phyloP scores from a whole-genome alignment of 1,140 invertebrate genomes.

The Leguminivora glycinivorella region DNA sequence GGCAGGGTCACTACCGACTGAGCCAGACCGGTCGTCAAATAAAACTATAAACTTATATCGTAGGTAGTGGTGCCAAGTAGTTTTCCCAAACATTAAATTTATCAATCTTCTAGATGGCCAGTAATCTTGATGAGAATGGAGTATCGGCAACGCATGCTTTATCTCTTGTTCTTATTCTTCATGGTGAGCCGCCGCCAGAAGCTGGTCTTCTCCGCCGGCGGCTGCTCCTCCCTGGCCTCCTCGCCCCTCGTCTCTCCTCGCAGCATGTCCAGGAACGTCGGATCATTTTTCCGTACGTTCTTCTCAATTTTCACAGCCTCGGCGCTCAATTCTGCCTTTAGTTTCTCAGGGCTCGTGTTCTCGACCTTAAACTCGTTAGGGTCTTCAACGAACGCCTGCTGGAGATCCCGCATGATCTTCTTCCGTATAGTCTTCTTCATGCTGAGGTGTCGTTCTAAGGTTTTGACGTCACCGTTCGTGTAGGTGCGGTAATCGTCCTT shows the following conservation, averaged over 20 bases:
- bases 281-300: constrained; percentile 81
- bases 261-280: constrained; percentile 85
- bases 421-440: constrained; percentile 93
- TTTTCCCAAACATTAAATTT: not conserved
- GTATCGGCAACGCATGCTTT: constrained; percentile 49
- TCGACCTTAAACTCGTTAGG: constrained; percentile 86
- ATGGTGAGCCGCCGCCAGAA: constrained; percentile 87
- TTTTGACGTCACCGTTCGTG: constrained; percentile 85
- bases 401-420: constrained; percentile 90
- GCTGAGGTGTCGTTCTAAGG: constrained; percentile 88
- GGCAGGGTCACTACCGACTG: no score
- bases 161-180: constrained; percentile 85
- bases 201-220: constrained; percentile 82
- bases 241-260: constrained; percentile 79
- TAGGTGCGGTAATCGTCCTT: constrained; percentile 83
- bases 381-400: constrained; percentile 87
- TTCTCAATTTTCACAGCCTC: constrained; percentile 85
- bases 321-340: constrained; percentile 84
- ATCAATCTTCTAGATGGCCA: not conserved
- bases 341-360: constrained; percentile 83
- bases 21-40: no score
- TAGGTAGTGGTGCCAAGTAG: not conserved
- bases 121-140: constrained; percentile 5
- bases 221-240: constrained; percentile 79
- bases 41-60: not conserved